phyloP scores from a whole-genome alignment of 2,888 invertebrate genomes.

The Amphipyra berbera region DNA sequence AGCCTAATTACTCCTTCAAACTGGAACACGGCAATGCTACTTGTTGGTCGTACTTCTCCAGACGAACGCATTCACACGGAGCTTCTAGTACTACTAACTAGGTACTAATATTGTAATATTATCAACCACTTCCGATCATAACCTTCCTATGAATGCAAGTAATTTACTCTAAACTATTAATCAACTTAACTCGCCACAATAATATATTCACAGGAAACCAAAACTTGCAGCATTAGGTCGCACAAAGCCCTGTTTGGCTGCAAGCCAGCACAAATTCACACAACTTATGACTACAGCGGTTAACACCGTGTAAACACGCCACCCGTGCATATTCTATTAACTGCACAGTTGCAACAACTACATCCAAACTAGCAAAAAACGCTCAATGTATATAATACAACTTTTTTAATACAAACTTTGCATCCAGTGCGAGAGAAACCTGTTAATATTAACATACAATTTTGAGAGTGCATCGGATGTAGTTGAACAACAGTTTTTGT shows the following conservation, averaged over 20 bases:
- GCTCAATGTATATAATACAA: constrained; percentile 7
- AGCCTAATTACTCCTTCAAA: too few relatives aligned
- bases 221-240: constrained; percentile 31
- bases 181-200: constrained; percentile 11
- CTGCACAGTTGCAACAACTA: constrained; percentile 1
- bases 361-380: constrained; percentile 1
- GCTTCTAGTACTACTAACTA: too few relatives aligned
- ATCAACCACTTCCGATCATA: neutral
- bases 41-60: too few relatives aligned
- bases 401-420: constrained; percentile 16
- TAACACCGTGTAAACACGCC: constrained; percentile 48
- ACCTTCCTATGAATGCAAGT: too few relatives aligned
- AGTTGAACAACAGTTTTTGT: neutral
- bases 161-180: constrained; percentile 10
- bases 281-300: constrained; percentile 15
- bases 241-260: constrained; percentile 24
- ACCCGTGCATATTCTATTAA: constrained; percentile 33
- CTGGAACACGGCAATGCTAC: too few relatives aligned
- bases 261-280: constrained; percentile 26
- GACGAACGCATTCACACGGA: too few relatives aligned
- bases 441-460: constrained; percentile 26
- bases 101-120: neutral
- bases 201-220: constrained; percentile 25
- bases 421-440: constrained; percentile 1
- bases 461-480: constrained; percentile 4